Evolutionary conservation across 2,113 vertebrate genomes (phyloP).

Genomic region (Rallus limicola): DNA sequence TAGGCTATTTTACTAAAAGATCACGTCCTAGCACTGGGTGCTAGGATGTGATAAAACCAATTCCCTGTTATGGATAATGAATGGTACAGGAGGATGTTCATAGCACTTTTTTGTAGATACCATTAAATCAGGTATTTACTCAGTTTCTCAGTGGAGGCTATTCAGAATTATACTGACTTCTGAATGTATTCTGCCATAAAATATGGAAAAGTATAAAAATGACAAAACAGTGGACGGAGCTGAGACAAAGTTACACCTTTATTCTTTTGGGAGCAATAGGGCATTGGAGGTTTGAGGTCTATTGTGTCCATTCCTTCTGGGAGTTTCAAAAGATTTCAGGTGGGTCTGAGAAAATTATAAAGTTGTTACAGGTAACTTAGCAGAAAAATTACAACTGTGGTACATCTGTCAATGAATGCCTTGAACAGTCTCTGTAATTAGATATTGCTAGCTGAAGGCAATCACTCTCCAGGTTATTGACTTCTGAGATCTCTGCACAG

Average conservation of each 20-base stretch:
- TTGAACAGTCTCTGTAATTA: constrained; percentile 38
- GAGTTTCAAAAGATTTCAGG: background rate
- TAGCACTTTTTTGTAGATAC: background rate
- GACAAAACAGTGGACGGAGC: background rate
- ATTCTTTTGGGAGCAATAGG: background rate
- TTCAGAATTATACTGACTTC: background rate
- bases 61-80: background rate
- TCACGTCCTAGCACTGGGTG: background rate
- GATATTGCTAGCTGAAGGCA: background rate
- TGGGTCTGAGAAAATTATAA: background rate
- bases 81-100: background rate
- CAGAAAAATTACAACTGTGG: background rate
- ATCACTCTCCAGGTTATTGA: background rate
- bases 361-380: background rate
- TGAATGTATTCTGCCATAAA: background rate
- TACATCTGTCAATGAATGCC: constrained; percentile 3
- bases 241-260: background rate
- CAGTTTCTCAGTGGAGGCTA: background rate
- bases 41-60: background rate
- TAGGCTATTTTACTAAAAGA: background rate
- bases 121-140: background rate
- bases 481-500: background rate
- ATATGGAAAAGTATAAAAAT: background rate
- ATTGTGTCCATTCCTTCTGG: background rate
- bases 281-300: background rate